These are phyloP conservation scores for Clamator glandarius DNA, from an alignment of 2,797 vertebrate genomes.

Conservation along the genomic window DNA sequence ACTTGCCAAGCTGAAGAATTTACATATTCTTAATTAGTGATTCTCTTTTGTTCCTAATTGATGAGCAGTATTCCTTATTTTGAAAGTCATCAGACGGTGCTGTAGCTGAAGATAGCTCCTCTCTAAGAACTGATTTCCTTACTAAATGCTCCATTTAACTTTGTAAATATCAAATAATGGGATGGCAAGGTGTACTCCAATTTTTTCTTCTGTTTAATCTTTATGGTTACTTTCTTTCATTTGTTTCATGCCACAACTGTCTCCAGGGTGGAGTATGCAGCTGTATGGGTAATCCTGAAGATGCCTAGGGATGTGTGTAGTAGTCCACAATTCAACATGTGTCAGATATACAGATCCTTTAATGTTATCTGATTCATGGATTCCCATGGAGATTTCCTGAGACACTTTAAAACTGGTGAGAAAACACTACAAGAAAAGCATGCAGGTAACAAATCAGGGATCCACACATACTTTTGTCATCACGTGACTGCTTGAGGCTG, in stretches of 20 bases:
- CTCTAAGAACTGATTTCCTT: neutral
- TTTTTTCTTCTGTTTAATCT: neutral
- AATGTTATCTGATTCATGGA: slow-evolving; percentile 1
- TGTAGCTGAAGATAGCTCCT: neutral
- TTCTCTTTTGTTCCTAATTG: neutral
- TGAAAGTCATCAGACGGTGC: neutral
- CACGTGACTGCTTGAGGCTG: neutral
- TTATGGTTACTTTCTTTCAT: neutral
- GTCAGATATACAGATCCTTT: neutral
- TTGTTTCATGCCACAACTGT: neutral
- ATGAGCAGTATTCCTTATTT: neutral
- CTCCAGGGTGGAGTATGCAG: neutral
- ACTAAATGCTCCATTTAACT: neutral
- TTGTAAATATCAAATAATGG: neutral
- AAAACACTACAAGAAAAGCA: neutral
- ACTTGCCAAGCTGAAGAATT: neutral
- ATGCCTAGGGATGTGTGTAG: neutral
- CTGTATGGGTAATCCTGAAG: slow-evolving; percentile 2
- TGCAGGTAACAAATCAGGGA: slow-evolving; percentile 52
- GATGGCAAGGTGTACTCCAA: neutral
- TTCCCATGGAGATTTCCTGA: slow-evolving; percentile 37
- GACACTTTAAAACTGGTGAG: slow-evolving; percentile 25
- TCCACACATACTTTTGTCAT: slow-evolving; percentile 31
- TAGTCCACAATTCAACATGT: neutral
- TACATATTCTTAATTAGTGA: neutral